These are phyloP conservation scores for Lepidocyrtoides sp. DNA, from an alignment of 2,888 invertebrate species.

Conservation along the genomic window DNA sequence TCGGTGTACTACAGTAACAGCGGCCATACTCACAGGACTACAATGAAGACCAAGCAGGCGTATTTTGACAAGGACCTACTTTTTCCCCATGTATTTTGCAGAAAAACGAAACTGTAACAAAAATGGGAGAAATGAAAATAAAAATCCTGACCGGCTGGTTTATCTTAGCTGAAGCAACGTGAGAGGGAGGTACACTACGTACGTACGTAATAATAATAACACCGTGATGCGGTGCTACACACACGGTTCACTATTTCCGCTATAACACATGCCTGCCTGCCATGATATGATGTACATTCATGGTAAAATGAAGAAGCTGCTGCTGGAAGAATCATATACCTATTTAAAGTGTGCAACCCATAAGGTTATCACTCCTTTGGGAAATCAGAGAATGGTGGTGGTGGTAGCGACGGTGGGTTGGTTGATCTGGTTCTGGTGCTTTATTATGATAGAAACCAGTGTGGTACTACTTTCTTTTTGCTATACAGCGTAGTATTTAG, in stretches of 20 bases:
- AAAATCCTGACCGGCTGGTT: neutral
- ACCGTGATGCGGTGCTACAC: too few species aligned
- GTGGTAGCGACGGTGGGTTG: neutral
- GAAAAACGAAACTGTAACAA: neutral
- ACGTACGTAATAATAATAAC: neutral
- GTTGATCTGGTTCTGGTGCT: neutral
- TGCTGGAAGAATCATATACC: conserved; percentile 35
- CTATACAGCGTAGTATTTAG: too few species aligned
- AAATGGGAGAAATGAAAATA: neutral
- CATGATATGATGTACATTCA: neutral
- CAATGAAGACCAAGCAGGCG: too few species aligned
- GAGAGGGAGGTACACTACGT: too few species aligned
- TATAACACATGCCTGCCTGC: too few species aligned
- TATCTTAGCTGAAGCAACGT: neutral
- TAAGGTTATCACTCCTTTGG: conserved; percentile 79
- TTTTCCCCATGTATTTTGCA: neutral
- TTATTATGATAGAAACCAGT: neutral
- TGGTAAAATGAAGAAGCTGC: neutral
- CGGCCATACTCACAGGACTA: too few species aligned
- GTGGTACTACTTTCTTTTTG: too few species aligned
- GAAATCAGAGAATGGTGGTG: conserved; percentile 74
- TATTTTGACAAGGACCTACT: too few species aligned
- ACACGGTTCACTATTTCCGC: neutral
- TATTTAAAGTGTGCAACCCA: conserved; percentile 62
- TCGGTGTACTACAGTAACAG: too few species aligned